phyloP scores from a whole-genome alignment of 2,888 invertebrate genomes.

The Caenorhabditis doughertyi region DNA sequence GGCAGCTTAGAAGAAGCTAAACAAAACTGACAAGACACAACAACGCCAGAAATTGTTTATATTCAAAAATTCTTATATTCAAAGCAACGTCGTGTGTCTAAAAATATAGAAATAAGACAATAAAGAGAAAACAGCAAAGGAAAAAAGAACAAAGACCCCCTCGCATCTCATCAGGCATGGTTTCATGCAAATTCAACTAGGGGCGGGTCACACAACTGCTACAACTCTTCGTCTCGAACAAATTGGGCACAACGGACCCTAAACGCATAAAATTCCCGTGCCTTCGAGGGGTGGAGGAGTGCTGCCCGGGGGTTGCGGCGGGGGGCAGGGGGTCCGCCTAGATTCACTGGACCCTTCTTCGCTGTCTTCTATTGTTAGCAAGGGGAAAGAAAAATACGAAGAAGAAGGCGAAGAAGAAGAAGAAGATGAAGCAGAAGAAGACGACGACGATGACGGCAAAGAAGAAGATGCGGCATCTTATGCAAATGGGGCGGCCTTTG shows the following conservation, averaged over 20 bases:
- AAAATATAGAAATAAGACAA: neutral
- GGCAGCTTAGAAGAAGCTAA: neutral
- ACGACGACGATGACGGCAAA: conserved; percentile 25
- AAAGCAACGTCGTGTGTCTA: conserved; percentile 6
- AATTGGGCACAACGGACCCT: conserved; percentile 60
- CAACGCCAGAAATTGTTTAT: conserved; percentile 15
- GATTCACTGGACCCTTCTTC: conserved; percentile 53
- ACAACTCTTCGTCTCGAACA: conserved; percentile 37
- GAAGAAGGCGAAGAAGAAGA: conserved; percentile 26
- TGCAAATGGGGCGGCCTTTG: conserved; percentile 61
- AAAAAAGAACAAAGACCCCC: conserved; percentile 24
- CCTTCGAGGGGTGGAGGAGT: conserved; percentile 44
- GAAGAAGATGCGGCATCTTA: conserved; percentile 51
- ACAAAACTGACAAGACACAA: neutral
- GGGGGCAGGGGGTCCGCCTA: conserved; percentile 51
- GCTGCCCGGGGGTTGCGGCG: conserved; percentile 47
- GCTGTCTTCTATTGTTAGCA: conserved; percentile 53
- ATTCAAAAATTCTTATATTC: conserved; percentile 15
- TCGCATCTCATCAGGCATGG: conserved; percentile 36
- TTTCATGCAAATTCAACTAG: conserved; percentile 63
- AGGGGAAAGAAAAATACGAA: conserved; percentile 12
- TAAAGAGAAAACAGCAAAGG: conserved; percentile 10
- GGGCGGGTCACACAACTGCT: conserved; percentile 20
- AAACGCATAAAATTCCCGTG: conserved; percentile 62
- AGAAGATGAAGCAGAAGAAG: conserved; percentile 30